Evolutionary conservation across 2,797 vertebrate genomes (phyloP).

Genomic region (Darevskia nairensis): DNA sequence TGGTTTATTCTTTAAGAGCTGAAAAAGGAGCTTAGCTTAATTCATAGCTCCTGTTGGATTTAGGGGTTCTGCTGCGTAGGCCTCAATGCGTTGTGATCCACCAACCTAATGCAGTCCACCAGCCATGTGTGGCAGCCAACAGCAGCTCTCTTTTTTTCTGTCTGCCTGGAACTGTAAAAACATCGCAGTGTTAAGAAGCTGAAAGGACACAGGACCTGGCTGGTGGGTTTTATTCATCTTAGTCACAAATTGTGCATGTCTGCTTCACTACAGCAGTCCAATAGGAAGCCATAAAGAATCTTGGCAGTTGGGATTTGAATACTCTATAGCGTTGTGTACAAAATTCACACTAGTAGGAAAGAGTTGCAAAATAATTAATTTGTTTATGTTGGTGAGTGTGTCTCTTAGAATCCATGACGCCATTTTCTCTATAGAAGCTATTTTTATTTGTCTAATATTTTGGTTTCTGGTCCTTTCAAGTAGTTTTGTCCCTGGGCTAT

Average conservation of each 20-base stretch:
- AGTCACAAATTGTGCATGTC: background rate
- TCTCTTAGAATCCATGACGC: background rate
- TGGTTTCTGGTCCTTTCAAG: background rate
- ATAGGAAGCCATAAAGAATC: constrained; percentile 33
- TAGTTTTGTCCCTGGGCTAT: constrained; percentile 24
- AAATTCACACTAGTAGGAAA: background rate
- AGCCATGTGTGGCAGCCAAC: no score
- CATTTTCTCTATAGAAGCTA: background rate
- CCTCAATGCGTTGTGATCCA: background rate
- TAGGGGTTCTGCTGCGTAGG: background rate
- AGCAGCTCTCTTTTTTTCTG: background rate
- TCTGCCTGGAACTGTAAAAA: background rate
- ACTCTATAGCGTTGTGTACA: background rate
- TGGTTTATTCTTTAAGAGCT: constrained; percentile 36
- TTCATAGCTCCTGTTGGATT: background rate
- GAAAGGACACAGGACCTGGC: background rate
- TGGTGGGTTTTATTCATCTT: background rate
- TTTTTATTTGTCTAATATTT: constrained; percentile 25
- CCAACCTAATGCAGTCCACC: background rate
- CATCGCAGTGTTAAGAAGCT: background rate
- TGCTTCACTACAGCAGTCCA: constrained; percentile 2
- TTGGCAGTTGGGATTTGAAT: constrained; percentile 23
- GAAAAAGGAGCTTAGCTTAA: constrained; percentile 14
- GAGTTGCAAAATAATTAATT: background rate
- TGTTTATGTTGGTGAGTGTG: background rate